Base-by-base conservation (phyloP, 2,888 invertebrate genomes). In the Sylvicola fuscatus region DNA sequence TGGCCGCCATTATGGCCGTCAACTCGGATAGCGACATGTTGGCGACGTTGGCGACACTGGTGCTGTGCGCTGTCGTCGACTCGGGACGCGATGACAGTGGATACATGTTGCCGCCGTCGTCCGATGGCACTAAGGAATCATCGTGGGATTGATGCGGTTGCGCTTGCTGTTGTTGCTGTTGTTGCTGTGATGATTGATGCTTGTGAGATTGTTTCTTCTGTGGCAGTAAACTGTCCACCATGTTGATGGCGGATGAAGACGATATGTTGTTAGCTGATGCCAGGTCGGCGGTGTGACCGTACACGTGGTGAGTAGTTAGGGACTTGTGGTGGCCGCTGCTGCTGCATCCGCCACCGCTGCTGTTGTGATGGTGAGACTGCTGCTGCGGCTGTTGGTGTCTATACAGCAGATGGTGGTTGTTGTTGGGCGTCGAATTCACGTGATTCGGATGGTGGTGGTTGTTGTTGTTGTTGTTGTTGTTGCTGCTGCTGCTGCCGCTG, bases 11-110 rank as follows among this genome's bases (percentile, higher is more conserved):
- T 6, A 21, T 21, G 21, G 21, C 21, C 5, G 21, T 8, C 5
- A 8, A 21, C 21, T 21, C 21, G 21, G 21, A 21, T 21, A 21
- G 4, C 8, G 21, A 21, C 5, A 6, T 21, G 21, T 21, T 21
- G 21, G 21, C 4, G 4, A 8, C 4, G 8, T 4, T 21, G 21
- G 21, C 5, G 4, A 8, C 21, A 21, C 21, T 21, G 21, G 21
- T 21, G 21, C 8, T 21, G 21, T 21, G 21, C 8, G 21, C 21
- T 6, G 21, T 21, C 8, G 21, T 8, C 21, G 21, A 21, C 8
- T 40, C 42, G 6, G 43, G 38, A 21, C 42, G 34, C 16, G 43
- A 40, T 31, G 42, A 35, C 39, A 21, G 21, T 21, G 21, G 4
- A 21, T 21, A 21, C 8, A 21, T 43, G 11, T 47, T 45, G 30